Evolutionary conservation across 2,113 vertebrate species (phyloP), one percentile per base, ranked within the genome.

Genomic region (Strix aluco): DNA sequence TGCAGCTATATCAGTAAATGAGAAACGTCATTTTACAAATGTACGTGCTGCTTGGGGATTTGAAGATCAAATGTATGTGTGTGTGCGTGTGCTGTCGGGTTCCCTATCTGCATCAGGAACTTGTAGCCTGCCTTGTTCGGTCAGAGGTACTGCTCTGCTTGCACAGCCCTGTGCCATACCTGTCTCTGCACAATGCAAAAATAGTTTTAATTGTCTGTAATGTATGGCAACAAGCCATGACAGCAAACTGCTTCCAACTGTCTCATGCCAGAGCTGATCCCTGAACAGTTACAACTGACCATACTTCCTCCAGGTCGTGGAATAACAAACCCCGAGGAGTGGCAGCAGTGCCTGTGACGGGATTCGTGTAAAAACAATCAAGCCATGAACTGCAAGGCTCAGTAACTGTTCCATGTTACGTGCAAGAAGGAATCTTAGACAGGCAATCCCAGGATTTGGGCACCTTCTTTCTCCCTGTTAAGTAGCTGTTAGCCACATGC

Each of bases 301-400:
- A 5, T 10, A 0, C 27, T 9, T 67, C 74, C 52, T 47, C 27
- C 1, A 2, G 30, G 34, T 1, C 0, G 0, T 13, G 61, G 47
- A 27, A 3, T 13, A 40, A 6, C 32, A 58, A 61, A 46, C 11
- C 23, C 61, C 1, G 25, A 8, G 5, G 19, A 4, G 20, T 0
- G 10, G 15, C 10, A 30, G 15, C 19, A 6, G 13, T 5, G 42
- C 54, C 66, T 30, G 73, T 1, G 5, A 36, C 26, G 29, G 19
- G 36, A 9, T 10, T 57, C 15, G 0, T 29, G 17, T 5, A 6
- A 22, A 55, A 88, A 32, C 38, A 22, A 4, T 6, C 57, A 63
- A 16, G 47, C 69, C n/a, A 4, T 2, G 38, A 86, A 59, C 4
- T 17, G 15, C 46, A 46, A 67, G 52, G 65, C 70, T 54, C 47